Conservation (phyloP, 2,113 vertebrate species). For the Brachirus orientalis region DNA sequence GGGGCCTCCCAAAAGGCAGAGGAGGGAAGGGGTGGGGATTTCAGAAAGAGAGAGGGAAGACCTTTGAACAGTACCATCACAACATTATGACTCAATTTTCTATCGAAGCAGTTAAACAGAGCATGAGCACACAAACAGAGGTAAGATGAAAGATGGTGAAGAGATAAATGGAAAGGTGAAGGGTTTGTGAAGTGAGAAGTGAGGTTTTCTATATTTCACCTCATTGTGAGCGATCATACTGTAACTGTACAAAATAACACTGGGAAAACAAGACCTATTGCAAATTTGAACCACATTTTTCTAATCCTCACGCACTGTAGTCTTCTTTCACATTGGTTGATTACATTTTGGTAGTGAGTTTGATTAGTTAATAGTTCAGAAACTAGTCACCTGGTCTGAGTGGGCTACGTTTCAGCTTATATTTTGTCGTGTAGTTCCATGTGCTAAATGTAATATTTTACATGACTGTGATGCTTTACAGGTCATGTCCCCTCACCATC, state of each 20-base stretch:
- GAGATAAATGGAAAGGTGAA: background rate
- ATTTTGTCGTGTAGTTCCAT: too few species aligned
- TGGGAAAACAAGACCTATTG: background rate
- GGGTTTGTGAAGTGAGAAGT: conserved; percentile 4
- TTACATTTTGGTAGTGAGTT: too few species aligned
- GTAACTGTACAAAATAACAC: background rate
- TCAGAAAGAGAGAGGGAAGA: conserved; percentile 46
- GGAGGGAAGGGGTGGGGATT: conserved; percentile 49
- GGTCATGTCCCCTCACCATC: conserved; percentile 19
- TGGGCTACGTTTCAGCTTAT: too few species aligned
- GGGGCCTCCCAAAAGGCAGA: conserved; percentile 76
- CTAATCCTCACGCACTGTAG: background rate
- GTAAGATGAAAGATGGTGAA: conserved; percentile 29
- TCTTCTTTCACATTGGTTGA: background rate
- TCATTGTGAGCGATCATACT: background rate
- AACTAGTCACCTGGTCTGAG: too few species aligned
- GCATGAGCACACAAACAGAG: conserved; percentile 20
- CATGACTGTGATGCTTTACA: conserved; percentile 17
- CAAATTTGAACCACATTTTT: background rate
- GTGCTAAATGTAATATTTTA: conserved; percentile 3
- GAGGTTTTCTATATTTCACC: background rate
- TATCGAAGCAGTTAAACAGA: conserved; percentile 53
- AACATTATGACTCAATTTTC: conserved; percentile 83
- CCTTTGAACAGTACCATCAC: conserved; percentile 76
- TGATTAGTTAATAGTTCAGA: too few species aligned